Percentiles rank a stretch among this genome's conserved stretches.
phyloP scores from a whole-genome alignment of 2,888 invertebrate genomes.

The Polietes domitor region DNA sequence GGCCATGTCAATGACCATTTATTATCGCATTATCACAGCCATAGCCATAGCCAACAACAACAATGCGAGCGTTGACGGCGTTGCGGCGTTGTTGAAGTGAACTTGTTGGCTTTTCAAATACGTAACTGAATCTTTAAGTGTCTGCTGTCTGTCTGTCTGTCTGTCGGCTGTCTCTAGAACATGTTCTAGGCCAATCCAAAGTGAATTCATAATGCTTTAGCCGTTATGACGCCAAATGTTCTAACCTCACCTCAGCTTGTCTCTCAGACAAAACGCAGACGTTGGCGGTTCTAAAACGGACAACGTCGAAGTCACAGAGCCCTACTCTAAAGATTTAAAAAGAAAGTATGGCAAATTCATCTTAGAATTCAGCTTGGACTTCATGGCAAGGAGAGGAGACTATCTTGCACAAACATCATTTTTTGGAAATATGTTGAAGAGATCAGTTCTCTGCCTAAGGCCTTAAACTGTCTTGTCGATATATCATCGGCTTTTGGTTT shows the following conservation, averaged over 20 bases:
- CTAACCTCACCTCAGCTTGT: slow-evolving; percentile 41
- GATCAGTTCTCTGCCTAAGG: no score
- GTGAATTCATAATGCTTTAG: slow-evolving; percentile 25
- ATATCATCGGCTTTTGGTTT: no score
- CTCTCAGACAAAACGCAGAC: background rate
- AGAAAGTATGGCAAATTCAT: no score
- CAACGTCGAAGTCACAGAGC: background rate
- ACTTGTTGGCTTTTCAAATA: background rate
- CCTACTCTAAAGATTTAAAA: no score
- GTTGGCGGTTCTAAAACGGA: background rate
- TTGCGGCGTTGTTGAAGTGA: background rate
- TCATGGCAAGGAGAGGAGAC: no score
- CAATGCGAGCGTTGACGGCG: background rate
- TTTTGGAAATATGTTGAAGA: no score
- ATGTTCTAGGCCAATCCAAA: background rate
- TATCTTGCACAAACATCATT: no score
- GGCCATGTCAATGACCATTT: slow-evolving; percentile 24
- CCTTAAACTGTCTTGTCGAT: no score
- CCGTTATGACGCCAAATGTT: slow-evolving; percentile 55
- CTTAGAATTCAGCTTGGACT: no score
- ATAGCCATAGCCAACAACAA: background rate
- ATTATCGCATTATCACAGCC: slow-evolving; percentile 1
- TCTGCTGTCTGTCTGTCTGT: no score
- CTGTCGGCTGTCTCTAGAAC: no score
- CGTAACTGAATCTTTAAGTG: no score